Conservation (phyloP, 1,140 invertebrate genomes). For the Dreissena rostriformis region DNA sequence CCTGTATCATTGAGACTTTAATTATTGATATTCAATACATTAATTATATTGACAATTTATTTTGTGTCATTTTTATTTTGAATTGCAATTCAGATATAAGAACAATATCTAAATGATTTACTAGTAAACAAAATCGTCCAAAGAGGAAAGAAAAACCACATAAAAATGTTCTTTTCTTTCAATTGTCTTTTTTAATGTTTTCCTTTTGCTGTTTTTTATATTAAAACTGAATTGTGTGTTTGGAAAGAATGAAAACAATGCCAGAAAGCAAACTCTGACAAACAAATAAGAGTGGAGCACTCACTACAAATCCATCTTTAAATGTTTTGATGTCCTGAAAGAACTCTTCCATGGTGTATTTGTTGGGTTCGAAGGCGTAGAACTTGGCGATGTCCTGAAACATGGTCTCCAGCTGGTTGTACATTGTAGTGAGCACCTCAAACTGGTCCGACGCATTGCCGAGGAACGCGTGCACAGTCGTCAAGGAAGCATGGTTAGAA, state of each 20-base stretch:
- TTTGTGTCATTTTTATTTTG: too few species aligned
- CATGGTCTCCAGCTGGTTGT: constrained; percentile 94
- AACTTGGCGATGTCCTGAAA: constrained; percentile 94
- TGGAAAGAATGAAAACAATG: too few species aligned
- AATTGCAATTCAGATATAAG: too few species aligned
- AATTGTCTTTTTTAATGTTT: too few species aligned
- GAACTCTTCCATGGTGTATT: constrained; percentile 98
- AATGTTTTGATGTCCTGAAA: constrained; percentile 97
- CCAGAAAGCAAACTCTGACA: too few species aligned
- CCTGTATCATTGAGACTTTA: background rate
- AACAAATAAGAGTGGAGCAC: constrained; percentile 56
- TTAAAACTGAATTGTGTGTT: too few species aligned
- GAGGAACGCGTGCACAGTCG: constrained; percentile 67
- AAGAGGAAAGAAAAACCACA: too few species aligned
- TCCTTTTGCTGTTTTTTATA: too few species aligned
- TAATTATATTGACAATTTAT: background rate
- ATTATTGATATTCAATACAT: background rate
- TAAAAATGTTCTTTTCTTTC: too few species aligned
- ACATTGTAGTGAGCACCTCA: constrained; percentile 95
- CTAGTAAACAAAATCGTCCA: too few species aligned
- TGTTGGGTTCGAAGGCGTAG: constrained; percentile 95
- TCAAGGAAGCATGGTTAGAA: constrained; percentile 66
- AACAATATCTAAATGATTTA: too few species aligned
- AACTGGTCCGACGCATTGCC: constrained; percentile 89
- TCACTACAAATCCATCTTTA: constrained; percentile 94